These are phyloP conservation scores for Isurus oxyrinchus DNA, from an alignment of 2,113 vertebrate species.

Conservation along the genomic window DNA sequence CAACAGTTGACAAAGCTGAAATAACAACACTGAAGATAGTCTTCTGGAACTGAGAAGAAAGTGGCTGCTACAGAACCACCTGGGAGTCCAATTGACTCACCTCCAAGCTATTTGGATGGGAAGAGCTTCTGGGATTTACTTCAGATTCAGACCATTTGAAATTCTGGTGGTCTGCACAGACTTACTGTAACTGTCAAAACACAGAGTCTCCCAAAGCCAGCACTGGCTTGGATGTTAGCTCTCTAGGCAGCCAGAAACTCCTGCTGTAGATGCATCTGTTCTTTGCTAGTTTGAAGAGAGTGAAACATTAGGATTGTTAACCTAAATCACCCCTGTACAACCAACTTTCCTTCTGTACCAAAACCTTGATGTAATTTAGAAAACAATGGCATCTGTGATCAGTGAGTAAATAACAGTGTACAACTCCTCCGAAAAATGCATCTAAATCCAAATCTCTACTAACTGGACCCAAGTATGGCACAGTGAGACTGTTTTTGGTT, in stretches of 20 bases:
- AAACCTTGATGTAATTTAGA: background rate
- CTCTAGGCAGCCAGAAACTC: background rate
- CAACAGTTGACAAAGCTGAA: background rate
- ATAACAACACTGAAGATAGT: background rate
- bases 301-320: background rate
- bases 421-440: background rate
- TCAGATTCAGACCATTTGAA: background rate
- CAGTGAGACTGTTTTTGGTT: background rate
- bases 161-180: background rate
- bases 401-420: background rate
- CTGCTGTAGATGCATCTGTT: background rate
- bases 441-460: background rate
- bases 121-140: background rate
- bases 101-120: background rate
- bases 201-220: background rate
- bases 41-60: background rate
- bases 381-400: background rate
- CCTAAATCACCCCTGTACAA: background rate
- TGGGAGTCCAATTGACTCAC: background rate
- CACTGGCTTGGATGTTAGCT: background rate
- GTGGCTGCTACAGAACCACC: background rate
- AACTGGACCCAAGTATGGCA: background rate
- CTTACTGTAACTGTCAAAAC: background rate
- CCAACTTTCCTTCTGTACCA: too few species aligned
- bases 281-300: background rate